These are phyloP conservation scores for Lithodes maja DNA, from an alignment of 2,888 invertebrate genomes.

Conservation along the genomic window DNA sequence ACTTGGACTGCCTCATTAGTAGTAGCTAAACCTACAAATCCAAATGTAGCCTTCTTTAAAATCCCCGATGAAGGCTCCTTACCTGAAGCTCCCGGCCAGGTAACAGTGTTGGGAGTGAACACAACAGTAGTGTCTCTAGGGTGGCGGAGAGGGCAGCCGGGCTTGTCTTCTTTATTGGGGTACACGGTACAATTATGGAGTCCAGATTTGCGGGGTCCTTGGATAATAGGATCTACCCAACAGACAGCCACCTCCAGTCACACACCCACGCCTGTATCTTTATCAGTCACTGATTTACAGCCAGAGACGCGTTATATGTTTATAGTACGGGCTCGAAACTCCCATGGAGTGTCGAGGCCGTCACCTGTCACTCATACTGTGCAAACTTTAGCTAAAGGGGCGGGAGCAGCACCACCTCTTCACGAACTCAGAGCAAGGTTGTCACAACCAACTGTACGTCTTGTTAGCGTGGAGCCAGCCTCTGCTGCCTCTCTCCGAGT, in stretches of 20 bases:
- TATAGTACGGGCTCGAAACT: constrained; percentile 73
- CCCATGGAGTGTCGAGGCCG: constrained; percentile 69
- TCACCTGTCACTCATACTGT: constrained; percentile 69
- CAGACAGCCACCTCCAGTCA: constrained; percentile 52
- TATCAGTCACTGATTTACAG: constrained; percentile 84
- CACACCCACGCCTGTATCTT: constrained; percentile 80
- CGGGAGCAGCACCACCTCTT: constrained; percentile 51
- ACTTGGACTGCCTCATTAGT: constrained; percentile 79
- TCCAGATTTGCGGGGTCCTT: constrained; percentile 65
- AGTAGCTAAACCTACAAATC: constrained; percentile 78
- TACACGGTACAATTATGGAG: constrained; percentile 81
- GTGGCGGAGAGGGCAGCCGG: constrained; percentile 90
- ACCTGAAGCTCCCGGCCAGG: constrained; percentile 85
- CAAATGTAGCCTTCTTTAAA: constrained; percentile 72
- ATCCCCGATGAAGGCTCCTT: constrained; percentile 78
- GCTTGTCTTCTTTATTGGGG: constrained; percentile 86
- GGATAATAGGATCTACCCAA: constrained; percentile 54
- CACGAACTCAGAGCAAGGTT: constrained; percentile 62
- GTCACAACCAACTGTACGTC: constrained; percentile 54
- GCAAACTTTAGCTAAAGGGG: constrained; percentile 51
- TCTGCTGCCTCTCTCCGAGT: constrained; percentile 90
- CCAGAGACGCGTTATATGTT: constrained; percentile 90
- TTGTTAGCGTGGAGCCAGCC: constrained; percentile 83
- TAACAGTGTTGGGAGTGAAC: constrained; percentile 81
- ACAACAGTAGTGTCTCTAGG: constrained; percentile 86